Percentiles rank a stretch among this genome's conserved stretches.
These are phyloP conservation scores for Benthosema pterotum DNA, from an alignment of 2,797 vertebrate genomes.

Conservation along the genomic window DNA sequence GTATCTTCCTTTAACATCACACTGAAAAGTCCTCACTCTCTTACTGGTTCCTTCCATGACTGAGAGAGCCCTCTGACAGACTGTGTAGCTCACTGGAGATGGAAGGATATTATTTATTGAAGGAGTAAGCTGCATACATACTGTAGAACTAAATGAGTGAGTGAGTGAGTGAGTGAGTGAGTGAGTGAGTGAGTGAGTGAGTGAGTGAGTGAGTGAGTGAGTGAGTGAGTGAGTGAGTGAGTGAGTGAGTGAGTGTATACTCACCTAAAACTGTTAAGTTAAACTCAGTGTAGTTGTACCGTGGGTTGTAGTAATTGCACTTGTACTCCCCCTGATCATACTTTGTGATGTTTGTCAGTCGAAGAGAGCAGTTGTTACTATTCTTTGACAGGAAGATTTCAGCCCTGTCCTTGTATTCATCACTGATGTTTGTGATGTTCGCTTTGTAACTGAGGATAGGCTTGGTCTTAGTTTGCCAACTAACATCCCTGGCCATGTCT, in stretches of 20 bases:
- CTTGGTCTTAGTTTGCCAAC: conserved; percentile 23
- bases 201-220: background rate
- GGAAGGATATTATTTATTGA: conserved; percentile 2
- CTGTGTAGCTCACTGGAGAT: background rate
- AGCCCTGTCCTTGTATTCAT: background rate
- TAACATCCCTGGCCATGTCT: fast-evolving
- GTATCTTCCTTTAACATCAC: background rate
- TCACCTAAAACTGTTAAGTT: conserved; percentile 45
- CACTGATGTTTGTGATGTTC: fast-evolving
- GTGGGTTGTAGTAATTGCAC: background rate
- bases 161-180: background rate
- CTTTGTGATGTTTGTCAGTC: background rate
- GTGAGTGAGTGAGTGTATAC: conserved; percentile 10
- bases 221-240: background rate
- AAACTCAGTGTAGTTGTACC: fast-evolving
- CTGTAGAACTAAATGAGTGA: background rate
- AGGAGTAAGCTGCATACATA: background rate
- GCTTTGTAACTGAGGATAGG: fast-evolving
- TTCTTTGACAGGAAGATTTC: background rate
- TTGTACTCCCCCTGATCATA: conserved; percentile 30
- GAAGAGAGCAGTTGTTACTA: conserved; percentile 50
- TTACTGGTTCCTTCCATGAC: fast-evolving
- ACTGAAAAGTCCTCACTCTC: background rate
- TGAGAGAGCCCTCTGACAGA: fast-evolving
- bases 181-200: background rate